Evolutionary conservation across 2,113 vertebrate genomes (phyloP).

Genomic region (Ophthalmolycus amberensis): DNA sequence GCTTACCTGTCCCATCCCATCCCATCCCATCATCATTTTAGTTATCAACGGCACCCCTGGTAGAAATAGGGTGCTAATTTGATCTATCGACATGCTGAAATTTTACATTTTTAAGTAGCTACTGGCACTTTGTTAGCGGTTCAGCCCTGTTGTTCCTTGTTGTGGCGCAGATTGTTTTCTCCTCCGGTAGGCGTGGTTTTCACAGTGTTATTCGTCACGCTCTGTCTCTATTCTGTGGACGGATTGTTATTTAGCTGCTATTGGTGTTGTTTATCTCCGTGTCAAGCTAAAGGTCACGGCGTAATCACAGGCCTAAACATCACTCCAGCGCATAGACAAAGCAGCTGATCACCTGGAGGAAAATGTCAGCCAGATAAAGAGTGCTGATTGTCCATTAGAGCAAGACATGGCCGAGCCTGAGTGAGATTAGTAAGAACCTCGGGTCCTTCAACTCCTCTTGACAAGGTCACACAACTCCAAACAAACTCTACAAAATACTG

Average conservation of each 20-base stretch:
- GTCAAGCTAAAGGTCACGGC: conserved; percentile 76
- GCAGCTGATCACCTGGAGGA: conserved; percentile 71
- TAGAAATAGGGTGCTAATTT: neutral
- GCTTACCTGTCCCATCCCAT: neutral
- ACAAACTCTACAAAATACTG: conserved; percentile 16
- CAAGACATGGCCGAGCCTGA: conserved; percentile 55
- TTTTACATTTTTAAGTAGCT: neutral
- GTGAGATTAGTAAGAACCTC: conserved; percentile 56
- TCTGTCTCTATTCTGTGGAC: conserved; percentile 3
- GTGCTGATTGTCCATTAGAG: conserved; percentile 77
- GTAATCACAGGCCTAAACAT: conserved; percentile 77
- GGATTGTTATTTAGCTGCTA: conserved; percentile 48
- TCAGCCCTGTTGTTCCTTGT: neutral
- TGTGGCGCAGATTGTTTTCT: neutral
- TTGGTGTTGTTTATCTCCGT: conserved; percentile 70
- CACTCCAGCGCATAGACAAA: conserved; percentile 66
- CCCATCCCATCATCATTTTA: neutral
- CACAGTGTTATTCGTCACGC: neutral
- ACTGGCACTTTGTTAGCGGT: neutral
- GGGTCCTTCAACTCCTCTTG: conserved; percentile 29
- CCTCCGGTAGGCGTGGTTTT: neutral
- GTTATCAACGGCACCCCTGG: neutral
- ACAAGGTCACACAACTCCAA: conserved; percentile 64
- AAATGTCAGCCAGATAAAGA: conserved; percentile 82
- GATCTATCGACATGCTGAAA: neutral